Evolutionary conservation across 2,888 invertebrate genomes (phyloP).

Genomic region (Tipula lateralis): DNA sequence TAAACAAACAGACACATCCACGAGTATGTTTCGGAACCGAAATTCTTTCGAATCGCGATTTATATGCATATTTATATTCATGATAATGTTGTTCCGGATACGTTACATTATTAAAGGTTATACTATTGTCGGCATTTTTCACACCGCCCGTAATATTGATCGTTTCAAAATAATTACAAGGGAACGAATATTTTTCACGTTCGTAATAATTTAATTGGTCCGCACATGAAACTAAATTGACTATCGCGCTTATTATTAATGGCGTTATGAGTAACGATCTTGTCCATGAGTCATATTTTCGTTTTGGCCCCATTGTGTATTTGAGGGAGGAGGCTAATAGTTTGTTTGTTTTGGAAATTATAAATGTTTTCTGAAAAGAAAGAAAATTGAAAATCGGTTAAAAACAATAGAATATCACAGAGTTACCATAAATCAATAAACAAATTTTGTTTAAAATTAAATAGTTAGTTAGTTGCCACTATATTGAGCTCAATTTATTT

Average conservation of each 20-base stretch:
- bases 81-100: constrained; percentile 42
- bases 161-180: constrained; percentile 43
- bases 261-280: neutral
- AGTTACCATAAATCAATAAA: neutral
- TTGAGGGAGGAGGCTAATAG: too few relatives aligned
- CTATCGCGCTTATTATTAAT: neutral
- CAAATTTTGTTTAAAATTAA: neutral
- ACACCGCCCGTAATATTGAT: constrained; percentile 43
- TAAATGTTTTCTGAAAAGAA: neutral
- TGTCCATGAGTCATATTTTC: neutral
- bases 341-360: neutral
- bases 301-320: neutral
- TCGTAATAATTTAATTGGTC: neutral
- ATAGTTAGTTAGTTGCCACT: neutral
- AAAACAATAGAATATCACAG: neutral
- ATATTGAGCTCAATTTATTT: neutral
- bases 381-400: neutral
- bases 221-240: neutral
- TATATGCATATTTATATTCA: constrained; percentile 42
- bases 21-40: constrained; percentile 42
- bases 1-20: constrained; percentile 46
- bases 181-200: neutral
- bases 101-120: constrained; percentile 41
- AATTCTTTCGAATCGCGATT: constrained; percentile 39
- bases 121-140: constrained; percentile 42